phyloP scores from a whole-genome alignment of 2,113 vertebrate species.

The Macroglossus sobrinus region DNA sequence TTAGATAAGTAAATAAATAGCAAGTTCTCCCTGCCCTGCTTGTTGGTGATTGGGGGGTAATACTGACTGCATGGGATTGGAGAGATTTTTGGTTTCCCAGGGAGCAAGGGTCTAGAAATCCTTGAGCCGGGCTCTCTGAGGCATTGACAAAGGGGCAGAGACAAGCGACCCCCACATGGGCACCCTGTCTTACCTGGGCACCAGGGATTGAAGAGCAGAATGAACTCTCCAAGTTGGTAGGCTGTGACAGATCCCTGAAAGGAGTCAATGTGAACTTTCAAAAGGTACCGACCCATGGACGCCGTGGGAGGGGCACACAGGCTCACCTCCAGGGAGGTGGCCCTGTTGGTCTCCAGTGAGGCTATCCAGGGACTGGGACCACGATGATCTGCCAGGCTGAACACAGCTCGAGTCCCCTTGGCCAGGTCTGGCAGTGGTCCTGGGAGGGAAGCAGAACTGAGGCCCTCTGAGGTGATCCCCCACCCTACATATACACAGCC shows the following conservation, averaged over 20 bases:
- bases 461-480: background rate
- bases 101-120: background rate
- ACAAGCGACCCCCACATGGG: background rate
- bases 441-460: conserved; percentile 34
- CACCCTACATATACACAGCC: background rate
- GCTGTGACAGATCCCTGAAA: conserved; percentile 70
- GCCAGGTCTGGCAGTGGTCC: conserved; percentile 82
- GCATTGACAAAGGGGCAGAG: background rate
- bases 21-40: background rate
- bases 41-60: background rate
- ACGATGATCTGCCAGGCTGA: conserved; percentile 75
- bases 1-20: background rate
- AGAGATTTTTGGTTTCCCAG: background rate
- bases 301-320: conserved; percentile 80
- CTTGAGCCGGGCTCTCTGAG: background rate
- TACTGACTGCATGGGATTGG: background rate
- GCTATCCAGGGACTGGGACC: conserved; percentile 70
- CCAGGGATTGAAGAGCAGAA: conserved; percentile 92
- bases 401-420: conserved; percentile 86
- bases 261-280: conserved; percentile 82
- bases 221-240: conserved; percentile 78
- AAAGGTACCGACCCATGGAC: conserved; percentile 83
- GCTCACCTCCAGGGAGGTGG: conserved; percentile 58
- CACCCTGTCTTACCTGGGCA: conserved; percentile 83
- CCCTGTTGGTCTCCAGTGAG: background rate